phyloP scores from a whole-genome alignment of 2,888 invertebrate species.

The Pediacus dermestoides region DNA sequence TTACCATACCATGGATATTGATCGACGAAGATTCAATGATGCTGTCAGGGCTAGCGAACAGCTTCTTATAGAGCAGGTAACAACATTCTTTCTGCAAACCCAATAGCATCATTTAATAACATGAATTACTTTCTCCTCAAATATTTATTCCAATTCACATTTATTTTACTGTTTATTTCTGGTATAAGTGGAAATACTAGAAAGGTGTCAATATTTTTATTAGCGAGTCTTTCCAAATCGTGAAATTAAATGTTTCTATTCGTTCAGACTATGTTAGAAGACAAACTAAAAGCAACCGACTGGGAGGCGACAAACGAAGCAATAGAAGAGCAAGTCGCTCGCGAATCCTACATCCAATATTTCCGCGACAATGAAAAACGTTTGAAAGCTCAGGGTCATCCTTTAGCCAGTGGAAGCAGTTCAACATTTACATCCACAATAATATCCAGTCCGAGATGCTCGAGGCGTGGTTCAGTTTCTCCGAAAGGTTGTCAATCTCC shows the following conservation, averaged over 20 bases:
- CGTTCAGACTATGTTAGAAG: constrained; percentile 78
- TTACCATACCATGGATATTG: constrained; percentile 65
- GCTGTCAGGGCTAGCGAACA: constrained; percentile 76
- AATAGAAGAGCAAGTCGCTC: constrained; percentile 82
- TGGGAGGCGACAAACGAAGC: constrained; percentile 90
- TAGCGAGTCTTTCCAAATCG: neutral
- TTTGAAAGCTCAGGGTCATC: constrained; percentile 44
- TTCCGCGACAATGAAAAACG: constrained; percentile 47
- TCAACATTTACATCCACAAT: constrained; percentile 45
- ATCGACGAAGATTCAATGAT: constrained; percentile 67
- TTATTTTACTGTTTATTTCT: constrained; percentile 1
- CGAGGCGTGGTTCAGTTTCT: constrained; percentile 44
- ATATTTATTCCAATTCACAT: constrained; percentile 3
- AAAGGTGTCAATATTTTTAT: no score
- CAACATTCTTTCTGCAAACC: no score
- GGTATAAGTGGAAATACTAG: no score
- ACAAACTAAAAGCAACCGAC: constrained; percentile 83
- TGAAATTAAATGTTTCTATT: constrained; percentile 14
- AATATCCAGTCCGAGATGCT: constrained; percentile 41
- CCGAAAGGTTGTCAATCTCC: constrained; percentile 47
- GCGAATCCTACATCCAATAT: constrained; percentile 79
- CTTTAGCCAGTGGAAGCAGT: constrained; percentile 44
- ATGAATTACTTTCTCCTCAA: neutral
- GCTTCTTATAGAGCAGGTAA: constrained; percentile 72
- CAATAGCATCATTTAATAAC: no score